Evolutionary conservation across 2,797 vertebrate species (phyloP), one percentile per base, ranked within the genome.

Genomic region (Sebastes dallii): DNA sequence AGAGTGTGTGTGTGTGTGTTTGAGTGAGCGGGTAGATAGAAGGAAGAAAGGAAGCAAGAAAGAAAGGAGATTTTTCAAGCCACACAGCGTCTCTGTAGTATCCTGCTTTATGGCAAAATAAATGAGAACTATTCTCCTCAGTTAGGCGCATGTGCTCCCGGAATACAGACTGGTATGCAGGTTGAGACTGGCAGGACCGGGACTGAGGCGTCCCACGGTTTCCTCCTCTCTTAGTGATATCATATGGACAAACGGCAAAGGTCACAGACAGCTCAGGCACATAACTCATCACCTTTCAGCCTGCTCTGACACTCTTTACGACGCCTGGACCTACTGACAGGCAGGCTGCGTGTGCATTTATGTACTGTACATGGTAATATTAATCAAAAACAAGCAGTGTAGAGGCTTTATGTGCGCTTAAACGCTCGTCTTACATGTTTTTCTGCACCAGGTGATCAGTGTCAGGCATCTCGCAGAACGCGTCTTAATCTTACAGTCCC

Each of bases 191-290:
- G 74, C 77, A 54, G 80, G 73, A 75, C 3, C 9, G 29, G 60
- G 75, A 64, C 77, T 36, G 60, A 84, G 68, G 54, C 50, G 62
- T 84, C 79, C 60, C 81, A 22, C n/a, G 68, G 66, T 76, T 81
- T 75, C 81, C 84, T 84, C 67, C 80, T 75, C 80, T 82, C 82
- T 87, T 87, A 92, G 84, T 76, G 80, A 93, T 88, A 90, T 92
- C 92, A 91, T 83, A 87, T 91, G 89, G 71, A 86, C 87, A 76
- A 91, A 84, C 82, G 74, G 75, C 80, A 88, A 89, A 93, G 93
- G 94, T 95, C 94, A 92, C 86, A 72, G 83, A 80, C 84, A 74
- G 81, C 91, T 89, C 85, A 64, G 61, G 84, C 88, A 85, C 91
- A 88, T 87, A 91, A 92, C 89, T 95, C 90, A 89, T 88, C 89